Conservation (phyloP, 2,888 invertebrate genomes). For the Lacanobia wlatinum region DNA sequence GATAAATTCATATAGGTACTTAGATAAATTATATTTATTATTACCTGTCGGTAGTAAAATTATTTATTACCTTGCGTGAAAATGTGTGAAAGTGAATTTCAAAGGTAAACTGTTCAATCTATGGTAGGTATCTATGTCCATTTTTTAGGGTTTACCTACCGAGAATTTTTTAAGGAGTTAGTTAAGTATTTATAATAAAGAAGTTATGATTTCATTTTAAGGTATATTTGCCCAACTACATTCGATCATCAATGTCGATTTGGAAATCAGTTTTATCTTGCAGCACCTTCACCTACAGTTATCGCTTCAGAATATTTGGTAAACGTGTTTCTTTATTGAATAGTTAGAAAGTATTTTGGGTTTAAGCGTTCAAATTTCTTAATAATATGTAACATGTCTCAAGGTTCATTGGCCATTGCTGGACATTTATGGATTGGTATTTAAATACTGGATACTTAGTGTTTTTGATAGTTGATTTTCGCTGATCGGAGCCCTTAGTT, state of each 20-base stretch:
- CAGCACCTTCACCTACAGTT: not conserved
- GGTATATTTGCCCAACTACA: not conserved
- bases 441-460: not conserved
- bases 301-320: slow-evolving; percentile 18
- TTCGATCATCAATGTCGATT: not conserved
- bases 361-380: slow-evolving; percentile 25
- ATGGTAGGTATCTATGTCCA: no score
- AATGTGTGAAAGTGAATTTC: slow-evolving; percentile 17
- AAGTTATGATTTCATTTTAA: no score
- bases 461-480: no score
- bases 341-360: slow-evolving; percentile 35
- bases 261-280: not conserved
- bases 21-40: no score
- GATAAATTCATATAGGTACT: no score
- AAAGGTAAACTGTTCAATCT: slow-evolving; percentile 11
- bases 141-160: no score
- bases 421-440: slow-evolving; percentile 8
- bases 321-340: slow-evolving; percentile 25
- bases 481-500: not conserved
- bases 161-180: no score
- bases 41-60: not conserved
- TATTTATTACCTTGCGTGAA: not conserved
- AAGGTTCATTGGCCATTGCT: slow-evolving; percentile 24
- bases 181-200: no score
- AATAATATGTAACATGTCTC: slow-evolving; percentile 23